Evolutionary conservation across 2,797 vertebrate genomes (phyloP).

Genomic region (Enteromius anoplus): DNA sequence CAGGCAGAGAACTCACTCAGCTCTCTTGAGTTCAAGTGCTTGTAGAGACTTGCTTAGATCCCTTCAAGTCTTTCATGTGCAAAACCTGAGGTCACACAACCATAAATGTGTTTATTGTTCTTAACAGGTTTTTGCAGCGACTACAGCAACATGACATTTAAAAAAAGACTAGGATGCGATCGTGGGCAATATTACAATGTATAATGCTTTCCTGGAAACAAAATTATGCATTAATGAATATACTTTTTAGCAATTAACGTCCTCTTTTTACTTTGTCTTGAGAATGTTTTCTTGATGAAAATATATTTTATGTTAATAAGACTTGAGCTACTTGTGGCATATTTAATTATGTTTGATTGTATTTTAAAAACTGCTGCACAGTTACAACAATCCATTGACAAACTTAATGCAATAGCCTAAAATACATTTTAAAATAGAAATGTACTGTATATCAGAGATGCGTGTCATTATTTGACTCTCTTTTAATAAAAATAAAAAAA

Average conservation of each 20-base stretch:
- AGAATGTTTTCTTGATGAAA: constrained; percentile 9
- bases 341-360: background rate
- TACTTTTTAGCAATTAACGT: constrained; percentile 4
- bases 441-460: too few relatives aligned
- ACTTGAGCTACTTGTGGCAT: constrained; percentile 2
- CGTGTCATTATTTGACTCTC: too few relatives aligned
- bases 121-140: constrained; percentile 26
- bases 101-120: constrained; percentile 32
- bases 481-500: too few relatives aligned
- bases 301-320: constrained; percentile 18
- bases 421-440: background rate
- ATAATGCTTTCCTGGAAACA: background rate
- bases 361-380: background rate
- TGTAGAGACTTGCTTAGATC: constrained; percentile 21
- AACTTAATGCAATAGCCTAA: background rate
- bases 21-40: constrained; percentile 53
- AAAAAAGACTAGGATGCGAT: background rate
- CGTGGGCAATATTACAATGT: background rate
- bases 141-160: constrained; percentile 1
- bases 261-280: background rate
- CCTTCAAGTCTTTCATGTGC: constrained; percentile 46
- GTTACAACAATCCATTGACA: background rate
- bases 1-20: constrained; percentile 29
- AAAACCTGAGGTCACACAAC: constrained; percentile 13
- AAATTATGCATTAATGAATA: background rate